Conservation (phyloP, 2,113 vertebrate species). For the Spheniscus mendiculus region DNA sequence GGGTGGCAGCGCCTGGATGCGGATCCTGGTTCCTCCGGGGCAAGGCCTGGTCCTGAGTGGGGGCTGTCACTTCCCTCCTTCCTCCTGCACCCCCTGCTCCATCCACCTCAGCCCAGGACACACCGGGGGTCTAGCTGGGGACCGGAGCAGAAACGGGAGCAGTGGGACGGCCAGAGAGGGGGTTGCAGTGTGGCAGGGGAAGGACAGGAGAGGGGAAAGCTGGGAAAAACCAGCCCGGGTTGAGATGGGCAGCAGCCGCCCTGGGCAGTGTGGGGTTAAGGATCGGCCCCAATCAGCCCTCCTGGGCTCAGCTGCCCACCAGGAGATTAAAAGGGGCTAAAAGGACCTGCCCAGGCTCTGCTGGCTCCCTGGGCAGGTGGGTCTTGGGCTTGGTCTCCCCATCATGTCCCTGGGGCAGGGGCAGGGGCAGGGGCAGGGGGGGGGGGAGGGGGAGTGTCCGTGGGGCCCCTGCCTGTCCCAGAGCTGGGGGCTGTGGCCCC, state of each 20-base stretch:
- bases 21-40: background rate
- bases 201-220: background rate
- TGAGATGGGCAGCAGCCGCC: background rate
- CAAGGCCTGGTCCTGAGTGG: background rate
- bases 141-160: background rate
- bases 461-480: background rate
- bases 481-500: too few relatives aligned
- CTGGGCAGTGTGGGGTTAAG: too few relatives aligned
- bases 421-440: too few relatives aligned
- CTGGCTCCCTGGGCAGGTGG: background rate
- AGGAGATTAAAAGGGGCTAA: background rate
- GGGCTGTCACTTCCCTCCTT: background rate
- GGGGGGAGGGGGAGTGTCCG: background rate
- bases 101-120: background rate
- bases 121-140: too few relatives aligned
- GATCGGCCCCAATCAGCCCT: background rate
- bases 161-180: background rate
- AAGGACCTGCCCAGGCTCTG: accelerated
- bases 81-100: background rate
- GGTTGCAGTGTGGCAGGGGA: background rate
- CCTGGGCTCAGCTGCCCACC: background rate
- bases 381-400: background rate
- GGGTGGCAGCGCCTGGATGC: background rate
- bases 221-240: accelerated
- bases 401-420: too few relatives aligned